Evolutionary conservation across 2,113 vertebrate genomes (phyloP), one percentile per base, ranked within the genome.

Genomic region (Hyaena hyaena): DNA sequence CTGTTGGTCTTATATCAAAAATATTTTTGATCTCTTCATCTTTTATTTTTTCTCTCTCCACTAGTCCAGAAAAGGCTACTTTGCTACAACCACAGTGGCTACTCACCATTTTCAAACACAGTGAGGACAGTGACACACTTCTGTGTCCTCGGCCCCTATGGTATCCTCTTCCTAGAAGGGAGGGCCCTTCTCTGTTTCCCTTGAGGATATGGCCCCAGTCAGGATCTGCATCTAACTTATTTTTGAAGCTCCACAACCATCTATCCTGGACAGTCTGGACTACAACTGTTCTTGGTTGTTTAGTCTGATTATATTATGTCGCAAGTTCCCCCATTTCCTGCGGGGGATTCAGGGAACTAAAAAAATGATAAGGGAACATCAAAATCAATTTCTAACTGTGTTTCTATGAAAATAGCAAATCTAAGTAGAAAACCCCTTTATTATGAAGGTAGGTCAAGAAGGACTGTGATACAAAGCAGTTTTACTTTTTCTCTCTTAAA

Each of bases 401-500:
- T 45, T 76, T 89, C 85, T 76, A 3, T 10, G 66, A 96, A 95
- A 76, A 81, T 21, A 84, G 7, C 3, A 84, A 28, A 89, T 55
- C 73, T 69, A 68, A 69, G 33, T 31, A 31, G 55, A 55, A 53
- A 91, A 39, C 14, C 17, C 19, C 10, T 92, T 95, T 88, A 11
- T 73, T 95, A 43, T 63, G 33, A 90, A 90, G 45, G 61, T 10
- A 77, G 10, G 24, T 26, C 39, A 31, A 87, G 23, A 92, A 74
- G 45, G 7, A 63, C 74, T 55, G 8, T 35, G 35, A 89, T n/a
- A 58, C 0, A 35, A 87, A 86, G 79, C 6, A 61, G 14, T 16
- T 89, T 66, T 28, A 10, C 14, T 11, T 95, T 95, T 96, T 93
- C 31, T 88, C 55, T 90, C 23, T 66, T 76, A 80, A 87, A 90